Evolutionary conservation across 2,113 vertebrate species (phyloP).

Genomic region (Lepus timidus): DNA sequence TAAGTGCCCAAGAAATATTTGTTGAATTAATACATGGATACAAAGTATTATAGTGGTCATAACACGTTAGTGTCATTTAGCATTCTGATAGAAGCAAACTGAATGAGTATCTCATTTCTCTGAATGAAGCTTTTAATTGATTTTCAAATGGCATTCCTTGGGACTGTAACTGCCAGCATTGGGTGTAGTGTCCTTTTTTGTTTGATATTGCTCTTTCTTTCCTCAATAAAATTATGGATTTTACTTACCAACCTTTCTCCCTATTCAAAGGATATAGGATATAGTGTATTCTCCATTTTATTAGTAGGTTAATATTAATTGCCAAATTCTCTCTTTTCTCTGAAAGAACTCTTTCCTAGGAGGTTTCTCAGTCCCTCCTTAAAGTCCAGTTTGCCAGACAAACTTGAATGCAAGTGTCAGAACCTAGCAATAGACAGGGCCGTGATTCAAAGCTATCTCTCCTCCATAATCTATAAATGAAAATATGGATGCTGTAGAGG

Average conservation of each 20-base stretch:
- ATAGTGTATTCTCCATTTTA: background rate
- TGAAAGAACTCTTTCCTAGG: background rate
- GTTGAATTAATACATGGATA: background rate
- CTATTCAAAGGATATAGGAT: background rate
- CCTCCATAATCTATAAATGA: background rate
- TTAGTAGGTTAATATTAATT: background rate
- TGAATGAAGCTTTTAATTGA: conserved; percentile 25
- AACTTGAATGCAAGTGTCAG: background rate
- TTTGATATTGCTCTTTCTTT: background rate
- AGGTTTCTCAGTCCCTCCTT: background rate
- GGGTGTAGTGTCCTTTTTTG: background rate
- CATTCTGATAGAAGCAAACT: background rate
- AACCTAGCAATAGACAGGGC: background rate
- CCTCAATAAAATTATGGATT: background rate
- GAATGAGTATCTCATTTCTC: background rate
- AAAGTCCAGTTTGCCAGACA: background rate
- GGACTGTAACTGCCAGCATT: background rate
- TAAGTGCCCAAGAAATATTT: background rate
- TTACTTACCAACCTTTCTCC: background rate
- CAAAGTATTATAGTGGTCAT: background rate
- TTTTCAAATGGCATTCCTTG: background rate
- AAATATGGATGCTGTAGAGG: background rate
- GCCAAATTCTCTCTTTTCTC: background rate
- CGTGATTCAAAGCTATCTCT: background rate
- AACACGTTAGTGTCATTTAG: background rate